Conservation (phyloP, 2,797 vertebrate genomes). For the Aphelocoma californica region DNA sequence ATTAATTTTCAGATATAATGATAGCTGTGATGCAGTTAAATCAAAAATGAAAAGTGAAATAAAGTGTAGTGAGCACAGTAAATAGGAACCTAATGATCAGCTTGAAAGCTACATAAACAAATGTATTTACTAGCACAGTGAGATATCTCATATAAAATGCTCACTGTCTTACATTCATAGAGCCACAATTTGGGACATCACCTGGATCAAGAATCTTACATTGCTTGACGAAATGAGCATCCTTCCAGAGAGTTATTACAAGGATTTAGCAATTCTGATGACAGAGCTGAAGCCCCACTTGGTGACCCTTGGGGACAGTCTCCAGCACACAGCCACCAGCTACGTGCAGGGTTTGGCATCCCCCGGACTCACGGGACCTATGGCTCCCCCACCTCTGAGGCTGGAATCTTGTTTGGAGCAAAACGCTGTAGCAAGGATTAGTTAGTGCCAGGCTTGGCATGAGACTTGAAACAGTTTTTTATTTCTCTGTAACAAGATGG, state of each 20-base stretch:
- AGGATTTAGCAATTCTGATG: not conserved
- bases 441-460: not conserved
- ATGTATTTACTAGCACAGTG: not conserved
- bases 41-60: not conserved
- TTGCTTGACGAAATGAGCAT: not conserved
- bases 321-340: not conserved
- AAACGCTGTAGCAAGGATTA: not conserved
- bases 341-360: not conserved
- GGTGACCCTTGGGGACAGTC: not conserved
- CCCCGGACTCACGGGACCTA: rapidly evolving
- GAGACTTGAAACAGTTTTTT: not conserved
- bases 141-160: not conserved
- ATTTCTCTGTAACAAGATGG: not conserved
- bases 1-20: not conserved
- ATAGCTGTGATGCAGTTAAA: not conserved
- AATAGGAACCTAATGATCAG: not conserved
- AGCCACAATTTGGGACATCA: not conserved
- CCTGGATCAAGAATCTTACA: not conserved
- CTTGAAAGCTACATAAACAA: not conserved
- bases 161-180: not conserved
- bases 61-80: not conserved
- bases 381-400: not conserved
- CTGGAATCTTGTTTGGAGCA: not conserved
- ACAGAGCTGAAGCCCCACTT: not conserved
- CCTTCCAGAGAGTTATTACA: not conserved